Evolutionary conservation across 1,140 invertebrate genomes (phyloP).

Genomic region (Aphelinus certus): DNA sequence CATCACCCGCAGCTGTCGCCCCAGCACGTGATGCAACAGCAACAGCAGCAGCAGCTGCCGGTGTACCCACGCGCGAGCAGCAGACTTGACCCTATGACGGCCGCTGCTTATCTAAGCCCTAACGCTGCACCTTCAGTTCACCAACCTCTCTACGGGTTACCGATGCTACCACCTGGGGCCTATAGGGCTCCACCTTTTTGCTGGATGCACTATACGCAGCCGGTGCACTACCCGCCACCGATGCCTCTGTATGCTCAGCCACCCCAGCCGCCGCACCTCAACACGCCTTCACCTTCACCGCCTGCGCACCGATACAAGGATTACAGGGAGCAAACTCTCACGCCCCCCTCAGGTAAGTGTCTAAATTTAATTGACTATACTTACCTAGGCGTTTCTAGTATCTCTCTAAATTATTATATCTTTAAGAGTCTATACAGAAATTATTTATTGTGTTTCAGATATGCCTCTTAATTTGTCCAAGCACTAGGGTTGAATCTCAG

Average conservation of each 20-base stretch:
- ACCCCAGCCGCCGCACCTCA: conserved; percentile 57
- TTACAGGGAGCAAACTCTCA: conserved; percentile 64
- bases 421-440: not conserved
- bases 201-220: conserved; percentile 68
- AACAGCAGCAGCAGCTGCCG: conserved; percentile 6
- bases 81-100: conserved; percentile 58
- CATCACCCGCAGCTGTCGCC: conserved; percentile 15
- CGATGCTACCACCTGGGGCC: conserved; percentile 62
- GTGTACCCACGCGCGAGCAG: conserved; percentile 12
- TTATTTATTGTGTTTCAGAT: conserved; percentile 53
- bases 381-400: not conserved
- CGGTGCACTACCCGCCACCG: conserved; percentile 63
- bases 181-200: conserved; percentile 63
- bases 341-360: conserved; percentile 62
- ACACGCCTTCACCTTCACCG: conserved; percentile 53
- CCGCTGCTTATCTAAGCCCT: conserved; percentile 39
- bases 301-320: conserved; percentile 64
- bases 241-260: conserved; percentile 60
- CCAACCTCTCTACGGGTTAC: conserved; percentile 60
- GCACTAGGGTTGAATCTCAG: conserved; percentile 67
- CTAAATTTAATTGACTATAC: not conserved
- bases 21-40: not conserved
- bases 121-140: conserved; percentile 55
- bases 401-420: not conserved
- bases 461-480: conserved; percentile 67